A percentile compares a stretch with the other conserved stretches of the same genome.
Conservation (phyloP, 2,888 invertebrate genomes). For the Harmothoe impar region DNA sequence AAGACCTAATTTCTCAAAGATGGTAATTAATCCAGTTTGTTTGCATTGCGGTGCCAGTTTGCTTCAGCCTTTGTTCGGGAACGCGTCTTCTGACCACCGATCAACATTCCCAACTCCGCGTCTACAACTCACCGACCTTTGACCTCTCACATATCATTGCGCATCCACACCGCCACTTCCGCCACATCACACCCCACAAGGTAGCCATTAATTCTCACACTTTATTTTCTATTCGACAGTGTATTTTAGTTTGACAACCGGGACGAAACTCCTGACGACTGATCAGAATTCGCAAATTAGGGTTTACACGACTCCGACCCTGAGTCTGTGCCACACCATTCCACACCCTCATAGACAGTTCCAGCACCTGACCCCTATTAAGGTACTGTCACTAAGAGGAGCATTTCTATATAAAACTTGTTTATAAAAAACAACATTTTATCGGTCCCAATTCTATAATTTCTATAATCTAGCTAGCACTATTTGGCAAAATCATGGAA, state of each 20-base stretch:
- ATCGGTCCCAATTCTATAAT: no score
- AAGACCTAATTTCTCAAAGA: no score
- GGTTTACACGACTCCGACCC: constrained; percentile 81
- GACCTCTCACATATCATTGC: constrained; percentile 79
- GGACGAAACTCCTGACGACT: constrained; percentile 82
- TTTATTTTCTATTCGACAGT: constrained; percentile 69
- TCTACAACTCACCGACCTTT: constrained; percentile 82
- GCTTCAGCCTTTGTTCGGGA: constrained; percentile 81
- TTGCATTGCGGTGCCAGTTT: constrained; percentile 71
- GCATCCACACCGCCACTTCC: constrained; percentile 84
- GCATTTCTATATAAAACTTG: no score
- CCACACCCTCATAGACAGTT: constrained; percentile 84
- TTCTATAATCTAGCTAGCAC: no score
- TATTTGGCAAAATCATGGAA: no score
- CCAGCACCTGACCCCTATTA: constrained; percentile 84
- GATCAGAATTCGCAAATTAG: constrained; percentile 82
- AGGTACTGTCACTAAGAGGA: constrained; percentile 74
- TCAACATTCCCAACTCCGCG: constrained; percentile 81
- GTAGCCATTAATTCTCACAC: constrained; percentile 69
- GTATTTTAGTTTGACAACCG: constrained; percentile 81
- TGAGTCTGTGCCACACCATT: constrained; percentile 80
- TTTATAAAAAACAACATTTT: no score
- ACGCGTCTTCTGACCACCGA: constrained; percentile 83
- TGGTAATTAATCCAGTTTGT: no score
- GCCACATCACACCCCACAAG: constrained; percentile 84